Base-by-base conservation (phyloP, 2,797 vertebrate species). In the Sternarchorhynchus goeldii region DNA sequence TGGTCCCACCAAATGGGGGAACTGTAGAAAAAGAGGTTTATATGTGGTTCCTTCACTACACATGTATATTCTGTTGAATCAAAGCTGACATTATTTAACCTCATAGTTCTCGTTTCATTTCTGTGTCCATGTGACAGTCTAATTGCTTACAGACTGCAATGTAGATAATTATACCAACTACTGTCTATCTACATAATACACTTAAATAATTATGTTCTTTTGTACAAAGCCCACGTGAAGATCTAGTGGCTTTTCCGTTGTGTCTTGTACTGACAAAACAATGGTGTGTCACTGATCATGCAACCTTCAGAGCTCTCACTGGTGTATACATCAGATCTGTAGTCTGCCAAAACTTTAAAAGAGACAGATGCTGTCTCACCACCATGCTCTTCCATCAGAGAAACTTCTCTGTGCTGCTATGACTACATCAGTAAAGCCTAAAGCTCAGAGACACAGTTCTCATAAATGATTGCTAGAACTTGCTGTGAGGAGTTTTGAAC, bases 51-150 rank as follows among this genome's bases (percentile, higher is more conserved):
- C 67, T 63, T 71, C 67, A 55, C 58, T 39, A 25, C 63, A 67
- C 36, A 73, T 65, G 77, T 66, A 67, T 73, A 73, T 58, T 67
- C 59, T 50, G 34, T 50, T 50, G 12, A 50, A 50, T 50, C 45
- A 50, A 50, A 50, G 10, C 8, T 50, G 45, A 50, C 45, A 50
- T 50, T 41, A 41, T 41, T 50, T 50, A 50, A 50, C 12, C 10
- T 50, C 45, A 3, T 50, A 50, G 10, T 50, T 41, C 63, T 64
- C 62, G 34, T 75, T 75, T 65, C 14, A 56, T 65, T 65, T 75
- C 18, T 50, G 32, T 50, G 29, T 29, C 45, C 59, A 63, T 74
- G 16, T 66, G 20, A 66, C 10, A 65, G 60, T 32, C 39, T 32
- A 66, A 57, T 66, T 66, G 21, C 60, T 25, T 32, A 17, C 60